Conservation (phyloP, 2,113 vertebrate species). For the Globicephala melas region DNA sequence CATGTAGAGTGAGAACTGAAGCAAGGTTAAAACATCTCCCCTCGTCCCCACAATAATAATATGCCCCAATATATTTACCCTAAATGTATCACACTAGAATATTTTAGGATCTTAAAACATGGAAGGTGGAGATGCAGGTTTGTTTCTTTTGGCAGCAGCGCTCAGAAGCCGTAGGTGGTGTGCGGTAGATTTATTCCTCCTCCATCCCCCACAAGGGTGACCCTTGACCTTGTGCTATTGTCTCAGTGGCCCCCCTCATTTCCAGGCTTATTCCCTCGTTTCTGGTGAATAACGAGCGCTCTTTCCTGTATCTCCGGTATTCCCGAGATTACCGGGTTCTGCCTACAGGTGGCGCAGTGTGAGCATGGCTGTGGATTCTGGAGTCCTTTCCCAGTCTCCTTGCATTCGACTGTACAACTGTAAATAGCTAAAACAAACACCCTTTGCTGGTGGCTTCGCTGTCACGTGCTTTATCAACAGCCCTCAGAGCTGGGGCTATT, state of each 20-base stretch:
- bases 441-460: neutral
- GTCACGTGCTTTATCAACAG: neutral
- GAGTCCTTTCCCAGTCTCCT: neutral
- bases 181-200: neutral
- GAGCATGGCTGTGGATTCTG: neutral
- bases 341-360: slow-evolving; percentile 36
- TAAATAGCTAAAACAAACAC: slow-evolving; percentile 7
- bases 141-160: neutral
- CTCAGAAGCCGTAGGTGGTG: neutral
- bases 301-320: neutral
- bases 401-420: neutral
- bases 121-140: neutral
- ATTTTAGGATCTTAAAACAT: neutral
- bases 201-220: neutral
- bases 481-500: neutral
- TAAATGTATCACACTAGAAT: neutral
- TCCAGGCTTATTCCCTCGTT: neutral
- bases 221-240: neutral
- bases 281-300: neutral
- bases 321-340: neutral
- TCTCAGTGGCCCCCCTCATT: neutral
- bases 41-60: neutral
- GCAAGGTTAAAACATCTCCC: neutral
- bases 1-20: neutral
- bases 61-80: neutral